Conservation (phyloP, 2,888 invertebrate species). For the Rhingia campestris region DNA sequence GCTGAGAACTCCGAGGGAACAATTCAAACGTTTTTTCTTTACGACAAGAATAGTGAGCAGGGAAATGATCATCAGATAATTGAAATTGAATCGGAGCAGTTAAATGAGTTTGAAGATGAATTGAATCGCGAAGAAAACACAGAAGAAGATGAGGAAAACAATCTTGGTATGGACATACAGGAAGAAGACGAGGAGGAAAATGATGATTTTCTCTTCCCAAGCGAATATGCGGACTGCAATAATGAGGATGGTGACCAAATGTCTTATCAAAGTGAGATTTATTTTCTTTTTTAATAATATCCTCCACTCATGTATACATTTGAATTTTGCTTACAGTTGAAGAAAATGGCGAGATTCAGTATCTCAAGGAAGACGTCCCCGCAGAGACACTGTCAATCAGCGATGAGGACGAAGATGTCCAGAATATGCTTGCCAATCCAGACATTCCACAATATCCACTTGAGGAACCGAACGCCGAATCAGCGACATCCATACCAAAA, state of each 20-base stretch:
- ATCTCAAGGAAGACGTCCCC: constrained; percentile 78
- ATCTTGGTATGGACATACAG: constrained; percentile 12
- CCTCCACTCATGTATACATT: too few species aligned
- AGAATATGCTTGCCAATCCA: constrained; percentile 75
- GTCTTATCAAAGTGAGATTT: constrained; percentile 48
- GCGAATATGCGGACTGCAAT: constrained; percentile 24
- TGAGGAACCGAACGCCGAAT: neutral
- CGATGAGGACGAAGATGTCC: constrained; percentile 56
- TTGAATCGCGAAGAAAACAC: constrained; percentile 21
- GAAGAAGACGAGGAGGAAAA: constrained; percentile 46
- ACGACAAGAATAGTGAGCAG: constrained; percentile 20
- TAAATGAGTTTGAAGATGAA: constrained; percentile 18
- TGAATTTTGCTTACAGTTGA: constrained; percentile 75
- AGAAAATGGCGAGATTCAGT: constrained; percentile 80
- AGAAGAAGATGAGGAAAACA: constrained; percentile 7
- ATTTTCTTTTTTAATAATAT: neutral
- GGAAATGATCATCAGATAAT: constrained; percentile 25
- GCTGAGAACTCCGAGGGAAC: constrained; percentile 14
- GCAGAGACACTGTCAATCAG: constrained; percentile 77
- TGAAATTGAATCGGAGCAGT: constrained; percentile 38
- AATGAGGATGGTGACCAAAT: constrained; percentile 26
- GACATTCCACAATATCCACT: constrained; percentile 12
- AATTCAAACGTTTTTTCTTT: constrained; percentile 49
- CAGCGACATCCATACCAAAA: neutral
- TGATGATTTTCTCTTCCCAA: neutral